A percentile compares a stretch with the other conserved stretches of the same genome.
These are phyloP conservation scores for Eira barbara DNA, from an alignment of 2,113 vertebrate species.

Conservation along the genomic window DNA sequence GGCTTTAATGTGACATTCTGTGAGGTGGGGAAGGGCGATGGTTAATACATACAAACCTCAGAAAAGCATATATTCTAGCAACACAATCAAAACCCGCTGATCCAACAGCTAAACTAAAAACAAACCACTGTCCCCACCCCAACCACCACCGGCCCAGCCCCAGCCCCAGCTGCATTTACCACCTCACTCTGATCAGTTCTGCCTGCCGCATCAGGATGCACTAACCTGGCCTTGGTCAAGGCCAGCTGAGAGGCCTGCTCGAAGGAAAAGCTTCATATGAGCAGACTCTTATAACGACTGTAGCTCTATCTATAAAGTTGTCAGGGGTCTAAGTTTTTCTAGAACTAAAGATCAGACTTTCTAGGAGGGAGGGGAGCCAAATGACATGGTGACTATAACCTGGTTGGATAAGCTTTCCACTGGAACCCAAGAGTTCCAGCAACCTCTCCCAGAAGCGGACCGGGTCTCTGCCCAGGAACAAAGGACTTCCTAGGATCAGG, in stretches of 20 bases:
- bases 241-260: not conserved
- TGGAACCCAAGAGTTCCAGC: not conserved
- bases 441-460: not conserved
- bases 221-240: not conserved
- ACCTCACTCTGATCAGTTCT: not conserved
- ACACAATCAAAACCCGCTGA: slow-evolving; percentile 8
- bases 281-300: not conserved
- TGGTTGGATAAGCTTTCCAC: not conserved
- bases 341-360: not conserved
- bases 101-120: not conserved
- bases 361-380: not conserved
- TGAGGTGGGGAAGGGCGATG: slow-evolving; percentile 54
- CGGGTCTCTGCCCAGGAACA: not conserved
- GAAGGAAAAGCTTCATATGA: not conserved
- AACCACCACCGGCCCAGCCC: not conserved
- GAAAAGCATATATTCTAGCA: slow-evolving; percentile 44
- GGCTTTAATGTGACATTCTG: slow-evolving; percentile 59
- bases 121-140: not conserved
- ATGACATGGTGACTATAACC: not conserved
- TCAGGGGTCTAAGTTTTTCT: not conserved
- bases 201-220: not conserved
- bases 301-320: not conserved
- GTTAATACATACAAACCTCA: slow-evolving; percentile 66
- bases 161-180: not conserved
- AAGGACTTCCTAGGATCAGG: not conserved